Evolutionary conservation across 2,888 invertebrate species (phyloP), one percentile per base, ranked within the genome.

Genomic region (Mythimna loreyi): DNA sequence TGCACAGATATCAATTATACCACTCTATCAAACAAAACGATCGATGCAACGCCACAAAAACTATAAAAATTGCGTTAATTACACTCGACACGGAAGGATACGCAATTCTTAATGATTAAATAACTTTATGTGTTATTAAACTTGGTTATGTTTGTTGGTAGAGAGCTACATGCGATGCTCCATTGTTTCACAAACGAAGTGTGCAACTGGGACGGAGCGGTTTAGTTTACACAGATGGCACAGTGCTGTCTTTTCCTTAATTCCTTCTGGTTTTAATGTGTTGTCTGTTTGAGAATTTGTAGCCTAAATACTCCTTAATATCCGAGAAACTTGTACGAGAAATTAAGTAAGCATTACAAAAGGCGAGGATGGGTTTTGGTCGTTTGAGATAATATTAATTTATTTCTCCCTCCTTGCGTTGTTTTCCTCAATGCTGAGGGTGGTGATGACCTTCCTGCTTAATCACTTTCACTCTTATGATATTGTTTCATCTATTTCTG

Each of bases 91-190:
- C 82, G 84, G 82, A 84, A 83, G 80, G 74, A 80, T 72, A 74
- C 79, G 82, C 83, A 82, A 82, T 65, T 43, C 43, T 56, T 67
- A 64, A 60, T 63, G 80, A 72, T 83, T 84, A 77, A 75, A 75
- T 84, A 82, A 84, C 76, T 68, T 6, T 36, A 28, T 67, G 58
- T 57, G 78, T 78, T 76, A 72, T 71, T 80, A 76, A 76, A 80
- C 77, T 70, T 49, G 30, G 55, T 76, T 81, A 72, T 69, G 63
- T 65, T 23, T 52, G 28, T 16, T 50, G 23, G 16, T 16, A 30
- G 60, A 75, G 63, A 67, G 58, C 60, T 53, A 28, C 36, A 45
- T 28, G 40, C 45, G 71, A 56, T 45, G 60, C 52, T 43, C 55
- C 36, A 78, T 78, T 78, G 78, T 78, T 81, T 57, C 13, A 33